Evolutionary conservation across 2,113 vertebrate genomes (phyloP).

Genomic region (Anolis carolinensis): DNA sequence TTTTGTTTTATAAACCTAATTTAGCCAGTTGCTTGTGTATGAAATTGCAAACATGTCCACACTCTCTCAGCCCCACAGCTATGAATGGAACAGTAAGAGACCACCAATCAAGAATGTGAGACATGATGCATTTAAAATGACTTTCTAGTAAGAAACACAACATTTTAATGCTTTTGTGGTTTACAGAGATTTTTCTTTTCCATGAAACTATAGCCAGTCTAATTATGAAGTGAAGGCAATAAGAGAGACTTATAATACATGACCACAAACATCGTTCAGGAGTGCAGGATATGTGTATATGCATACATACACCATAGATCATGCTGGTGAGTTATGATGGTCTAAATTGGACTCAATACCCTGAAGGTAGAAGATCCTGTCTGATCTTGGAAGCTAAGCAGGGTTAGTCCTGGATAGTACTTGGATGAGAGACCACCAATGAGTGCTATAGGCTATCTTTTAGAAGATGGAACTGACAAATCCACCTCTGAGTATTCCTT

Average conservation of each 20-base stretch:
- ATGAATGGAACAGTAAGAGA: neutral
- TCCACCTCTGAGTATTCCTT: too few relatives aligned
- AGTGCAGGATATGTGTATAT: neutral
- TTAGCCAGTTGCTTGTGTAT: neutral
- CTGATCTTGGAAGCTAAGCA: too few relatives aligned
- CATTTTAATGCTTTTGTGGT: neutral
- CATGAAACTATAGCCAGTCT: neutral
- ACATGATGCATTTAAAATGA: neutral
- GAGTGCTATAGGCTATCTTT: too few relatives aligned
- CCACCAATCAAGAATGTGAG: neutral
- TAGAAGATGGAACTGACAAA: too few relatives aligned
- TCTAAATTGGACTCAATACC: too few relatives aligned
- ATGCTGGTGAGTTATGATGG: too few relatives aligned
- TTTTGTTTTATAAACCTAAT: constrained; percentile 18
- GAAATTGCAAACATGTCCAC: neutral
- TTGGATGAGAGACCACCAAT: too few relatives aligned
- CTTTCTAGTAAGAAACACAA: neutral
- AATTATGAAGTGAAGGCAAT: neutral
- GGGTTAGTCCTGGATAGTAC: too few relatives aligned
- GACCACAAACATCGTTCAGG: neutral
- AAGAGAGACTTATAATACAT: neutral
- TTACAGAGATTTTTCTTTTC: neutral
- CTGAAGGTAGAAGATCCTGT: too few relatives aligned
- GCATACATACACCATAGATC: too few relatives aligned
- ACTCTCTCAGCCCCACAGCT: neutral